Conservation (phyloP, 2,797 vertebrate species). For the Bradypodion ventrale region DNA sequence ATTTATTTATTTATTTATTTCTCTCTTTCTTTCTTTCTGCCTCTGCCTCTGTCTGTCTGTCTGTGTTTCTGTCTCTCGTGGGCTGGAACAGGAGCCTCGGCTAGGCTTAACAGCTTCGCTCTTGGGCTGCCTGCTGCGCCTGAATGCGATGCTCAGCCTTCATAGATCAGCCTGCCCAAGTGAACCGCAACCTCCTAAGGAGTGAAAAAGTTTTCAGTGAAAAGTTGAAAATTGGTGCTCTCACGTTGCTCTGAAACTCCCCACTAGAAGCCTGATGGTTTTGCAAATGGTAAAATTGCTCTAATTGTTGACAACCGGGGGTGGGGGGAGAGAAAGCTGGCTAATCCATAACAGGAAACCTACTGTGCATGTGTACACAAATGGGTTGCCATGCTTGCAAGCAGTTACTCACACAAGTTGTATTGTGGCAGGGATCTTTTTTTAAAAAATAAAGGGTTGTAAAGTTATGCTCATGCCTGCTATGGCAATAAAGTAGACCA, state of each 20-base stretch:
- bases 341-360: not conserved
- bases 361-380: not conserved
- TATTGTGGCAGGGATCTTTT: not conserved
- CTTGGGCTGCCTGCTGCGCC: not conserved
- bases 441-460: not conserved
- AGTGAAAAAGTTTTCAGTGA: not conserved
- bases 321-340: not conserved
- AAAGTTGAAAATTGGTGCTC: slow-evolving; percentile 6
- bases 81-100: not conserved
- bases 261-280: not conserved
- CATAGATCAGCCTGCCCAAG: slow-evolving; percentile 24
- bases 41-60: too few species aligned
- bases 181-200: slow-evolving; percentile 11
- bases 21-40: too few species aligned
- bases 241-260: not conserved
- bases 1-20: not conserved
- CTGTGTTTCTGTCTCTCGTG: slow-evolving; percentile 20
- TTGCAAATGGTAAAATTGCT: not conserved
- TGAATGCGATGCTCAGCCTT: slow-evolving; percentile 23
- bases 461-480: too few species aligned
- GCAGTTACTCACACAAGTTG: not conserved
- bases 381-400: not conserved
- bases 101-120: slow-evolving; percentile 8
- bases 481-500: too few species aligned
- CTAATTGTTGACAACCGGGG: not conserved